These are phyloP conservation scores for Cryptotermes secundus DNA, from an alignment of 1,140 invertebrate species.

Conservation along the genomic window DNA sequence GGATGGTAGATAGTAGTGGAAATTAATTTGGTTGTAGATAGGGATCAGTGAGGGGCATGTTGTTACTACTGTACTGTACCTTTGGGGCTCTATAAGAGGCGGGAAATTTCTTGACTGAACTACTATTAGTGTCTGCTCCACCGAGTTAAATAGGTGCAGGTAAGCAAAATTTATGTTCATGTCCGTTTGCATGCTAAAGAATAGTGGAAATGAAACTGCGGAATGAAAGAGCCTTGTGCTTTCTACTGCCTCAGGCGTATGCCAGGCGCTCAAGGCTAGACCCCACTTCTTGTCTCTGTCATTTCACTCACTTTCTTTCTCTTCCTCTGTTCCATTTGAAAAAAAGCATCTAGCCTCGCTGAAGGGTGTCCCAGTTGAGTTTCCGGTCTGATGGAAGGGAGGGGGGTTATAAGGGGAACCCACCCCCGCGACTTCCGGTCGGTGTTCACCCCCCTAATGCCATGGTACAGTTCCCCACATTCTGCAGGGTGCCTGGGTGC, in stretches of 20 bases:
- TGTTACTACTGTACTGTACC: too few relatives aligned
- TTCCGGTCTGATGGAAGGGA: neutral
- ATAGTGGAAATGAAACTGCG: too few relatives aligned
- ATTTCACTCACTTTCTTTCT: neutral
- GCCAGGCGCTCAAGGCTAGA: neutral
- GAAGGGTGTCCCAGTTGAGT: neutral
- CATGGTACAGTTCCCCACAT: neutral
- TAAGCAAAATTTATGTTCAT: too few relatives aligned
- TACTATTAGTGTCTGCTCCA: too few relatives aligned
- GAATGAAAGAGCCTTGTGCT: neutral
- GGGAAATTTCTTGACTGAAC: too few relatives aligned
- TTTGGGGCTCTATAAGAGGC: too few relatives aligned
- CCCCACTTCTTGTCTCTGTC: too few relatives aligned
- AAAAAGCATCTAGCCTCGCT: neutral
- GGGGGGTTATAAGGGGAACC: neutral
- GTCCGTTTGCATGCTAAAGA: too few relatives aligned
- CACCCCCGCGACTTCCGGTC: conserved; percentile 1
- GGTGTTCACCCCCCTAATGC: neutral
- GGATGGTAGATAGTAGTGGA: too few relatives aligned
- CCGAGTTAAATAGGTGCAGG: too few relatives aligned
- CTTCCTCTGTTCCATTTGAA: neutral
- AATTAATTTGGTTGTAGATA: too few relatives aligned
- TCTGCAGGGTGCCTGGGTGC: neutral
- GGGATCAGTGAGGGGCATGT: too few relatives aligned
- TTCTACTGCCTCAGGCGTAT: neutral